Conservation (phyloP, 2,888 invertebrate species). For the Hirtodrosophila histrioides region DNA sequence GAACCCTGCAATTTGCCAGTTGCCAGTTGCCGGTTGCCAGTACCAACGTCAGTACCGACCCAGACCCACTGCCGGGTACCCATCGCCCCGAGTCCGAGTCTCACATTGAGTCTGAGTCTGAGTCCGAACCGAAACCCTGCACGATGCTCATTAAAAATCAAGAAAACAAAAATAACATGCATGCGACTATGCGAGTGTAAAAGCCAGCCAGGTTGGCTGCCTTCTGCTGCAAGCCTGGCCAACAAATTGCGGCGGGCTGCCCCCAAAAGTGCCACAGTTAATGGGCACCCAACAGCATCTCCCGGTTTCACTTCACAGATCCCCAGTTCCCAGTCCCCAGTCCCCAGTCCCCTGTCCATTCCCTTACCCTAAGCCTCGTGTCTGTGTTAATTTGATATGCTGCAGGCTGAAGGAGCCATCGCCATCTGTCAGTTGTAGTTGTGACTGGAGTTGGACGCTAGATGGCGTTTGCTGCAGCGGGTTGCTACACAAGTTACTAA, state of each 20-base stretch:
- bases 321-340: neutral
- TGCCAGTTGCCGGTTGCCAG: neutral
- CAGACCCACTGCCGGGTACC: too few relatives aligned
- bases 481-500: conserved; percentile 24
- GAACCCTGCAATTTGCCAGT: conserved; percentile 71
- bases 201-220: conserved; percentile 45
- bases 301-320: conserved; percentile 37
- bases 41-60: conserved; percentile 6
- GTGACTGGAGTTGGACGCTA: conserved; percentile 43
- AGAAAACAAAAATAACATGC: conserved; percentile 46
- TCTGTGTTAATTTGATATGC: conserved; percentile 77
- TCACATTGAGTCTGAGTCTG: neutral
- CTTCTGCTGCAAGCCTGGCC: conserved; percentile 61
- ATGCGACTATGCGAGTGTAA: conserved; percentile 29
- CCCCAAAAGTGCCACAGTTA: conserved; percentile 78
- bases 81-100: conserved; percentile 15
- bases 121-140: conserved; percentile 43
- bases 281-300: conserved; percentile 70
- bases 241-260: conserved; percentile 68
- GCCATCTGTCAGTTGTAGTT: conserved; percentile 67
- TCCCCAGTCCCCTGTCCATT: neutral
- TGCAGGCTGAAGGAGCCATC: conserved; percentile 60
- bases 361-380: conserved; percentile 39
- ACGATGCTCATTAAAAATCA: conserved; percentile 72
- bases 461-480: conserved; percentile 44